Conservation (phyloP, 2,113 vertebrate genomes). For the Glareola pratincola region DNA sequence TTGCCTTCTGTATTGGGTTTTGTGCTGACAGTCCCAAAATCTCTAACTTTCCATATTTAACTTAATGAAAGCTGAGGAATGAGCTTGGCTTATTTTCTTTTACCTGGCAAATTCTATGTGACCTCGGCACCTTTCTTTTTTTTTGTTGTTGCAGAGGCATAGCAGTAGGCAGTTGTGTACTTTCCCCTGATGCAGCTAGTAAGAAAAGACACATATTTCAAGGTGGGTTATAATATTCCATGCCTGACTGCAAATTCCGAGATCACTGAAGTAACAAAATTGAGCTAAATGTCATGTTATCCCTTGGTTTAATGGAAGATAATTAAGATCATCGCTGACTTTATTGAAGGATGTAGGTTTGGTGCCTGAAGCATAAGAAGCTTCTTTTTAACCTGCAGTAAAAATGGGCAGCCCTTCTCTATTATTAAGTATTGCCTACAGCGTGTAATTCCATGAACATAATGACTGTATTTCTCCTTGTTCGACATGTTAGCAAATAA, state of each 20-base stretch:
- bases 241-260: background rate
- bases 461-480: background rate
- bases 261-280: background rate
- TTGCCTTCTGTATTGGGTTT: background rate
- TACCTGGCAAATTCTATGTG: background rate
- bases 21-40: background rate
- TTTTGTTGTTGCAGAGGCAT: background rate
- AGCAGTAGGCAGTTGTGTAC: background rate
- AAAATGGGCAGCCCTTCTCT: background rate
- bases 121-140: background rate
- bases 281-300: conserved; percentile 29
- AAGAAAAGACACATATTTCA: background rate
- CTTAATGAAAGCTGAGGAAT: background rate
- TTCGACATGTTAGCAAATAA: background rate
- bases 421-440: background rate
- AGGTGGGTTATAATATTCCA: background rate
- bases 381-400: background rate
- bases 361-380: background rate
- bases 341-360: background rate
- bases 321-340: background rate
- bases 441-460: background rate
- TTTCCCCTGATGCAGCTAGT: background rate
- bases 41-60: background rate
- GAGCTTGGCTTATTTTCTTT: background rate
- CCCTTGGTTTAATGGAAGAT: conserved; percentile 7